These are phyloP conservation scores for Euproctis similis DNA, from an alignment of 2,888 invertebrate species.

Conservation along the genomic window DNA sequence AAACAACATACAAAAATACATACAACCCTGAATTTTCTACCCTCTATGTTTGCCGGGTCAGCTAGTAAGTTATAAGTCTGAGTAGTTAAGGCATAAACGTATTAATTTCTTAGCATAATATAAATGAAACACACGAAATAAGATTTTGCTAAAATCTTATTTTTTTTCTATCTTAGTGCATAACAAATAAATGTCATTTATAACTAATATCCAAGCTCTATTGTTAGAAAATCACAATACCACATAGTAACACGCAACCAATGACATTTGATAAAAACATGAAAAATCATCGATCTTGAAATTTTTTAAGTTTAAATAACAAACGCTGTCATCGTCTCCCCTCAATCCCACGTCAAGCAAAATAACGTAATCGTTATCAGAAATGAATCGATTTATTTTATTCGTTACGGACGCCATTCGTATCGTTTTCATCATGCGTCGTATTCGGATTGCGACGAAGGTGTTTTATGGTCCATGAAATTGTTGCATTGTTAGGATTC, in stretches of 20 bases:
- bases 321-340: slow-evolving; percentile 41
- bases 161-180: background rate
- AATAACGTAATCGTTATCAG: slow-evolving; percentile 63
- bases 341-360: slow-evolving; percentile 53
- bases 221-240: no score
- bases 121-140: no score
- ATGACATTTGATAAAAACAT: slow-evolving; percentile 17
- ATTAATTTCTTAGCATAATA: no score
- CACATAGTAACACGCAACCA: slow-evolving; percentile 3
- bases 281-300: slow-evolving; percentile 23
- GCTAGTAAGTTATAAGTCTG: no score
- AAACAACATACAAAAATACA: no score
- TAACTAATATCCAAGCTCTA: no score
- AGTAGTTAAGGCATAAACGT: no score
- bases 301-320: slow-evolving; percentile 35
- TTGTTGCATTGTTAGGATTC: slow-evolving; percentile 58
- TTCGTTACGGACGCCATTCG: slow-evolving; percentile 64
- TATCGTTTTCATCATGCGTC: slow-evolving; percentile 50
- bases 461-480: slow-evolving; percentile 73
- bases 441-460: slow-evolving; percentile 47
- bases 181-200: slow-evolving; percentile 4
- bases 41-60: no score
- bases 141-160: background rate
- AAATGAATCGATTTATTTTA: slow-evolving; percentile 71
- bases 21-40: no score